Percentiles rank a stretch among this genome's conserved stretches.
phyloP scores from a whole-genome alignment of 1,140 invertebrate genomes.

The Dendrolimus punctatus region DNA sequence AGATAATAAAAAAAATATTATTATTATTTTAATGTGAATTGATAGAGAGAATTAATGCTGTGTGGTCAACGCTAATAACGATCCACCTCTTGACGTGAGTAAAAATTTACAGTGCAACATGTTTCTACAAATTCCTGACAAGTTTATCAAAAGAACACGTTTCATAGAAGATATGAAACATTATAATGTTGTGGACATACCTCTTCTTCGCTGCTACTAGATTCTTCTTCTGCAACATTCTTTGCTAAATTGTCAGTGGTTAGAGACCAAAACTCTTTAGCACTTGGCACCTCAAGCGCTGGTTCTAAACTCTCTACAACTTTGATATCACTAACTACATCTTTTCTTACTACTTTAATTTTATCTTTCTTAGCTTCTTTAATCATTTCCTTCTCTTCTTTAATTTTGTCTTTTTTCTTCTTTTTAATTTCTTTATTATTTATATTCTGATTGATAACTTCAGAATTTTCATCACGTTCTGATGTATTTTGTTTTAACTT shows the following conservation, averaged over 20 bases:
- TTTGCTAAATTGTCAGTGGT: conserved; percentile 19
- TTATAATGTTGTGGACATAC: conserved; percentile 20
- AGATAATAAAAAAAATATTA: no score
- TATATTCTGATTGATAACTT: conserved; percentile 5
- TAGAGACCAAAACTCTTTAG: conserved; percentile 61
- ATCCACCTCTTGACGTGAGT: no score
- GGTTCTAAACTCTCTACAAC: conserved; percentile 38
- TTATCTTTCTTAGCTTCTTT: conserved; percentile 12
- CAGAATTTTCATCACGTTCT: conserved; percentile 8
- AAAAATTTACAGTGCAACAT: no score
- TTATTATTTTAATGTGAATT: no score
- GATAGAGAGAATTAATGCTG: no score
- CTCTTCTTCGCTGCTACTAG: conserved; percentile 63
- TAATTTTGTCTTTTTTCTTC: conserved; percentile 10
- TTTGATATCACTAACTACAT: conserved; percentile 27
- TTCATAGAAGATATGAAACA: neutral
- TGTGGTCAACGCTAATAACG: no score
- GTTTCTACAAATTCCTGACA: no score
- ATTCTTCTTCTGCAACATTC: conserved; percentile 31
- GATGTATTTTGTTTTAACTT: conserved; percentile 9
- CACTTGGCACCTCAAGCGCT: conserved; percentile 49
- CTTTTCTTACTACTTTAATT: conserved; percentile 8
- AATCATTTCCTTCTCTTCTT: conserved; percentile 6
- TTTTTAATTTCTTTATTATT: conserved; percentile 7
- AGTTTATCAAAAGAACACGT: no score